Evolutionary conservation across 2,888 invertebrate species (phyloP).

Genomic region (Crossocerus cetratus): DNA sequence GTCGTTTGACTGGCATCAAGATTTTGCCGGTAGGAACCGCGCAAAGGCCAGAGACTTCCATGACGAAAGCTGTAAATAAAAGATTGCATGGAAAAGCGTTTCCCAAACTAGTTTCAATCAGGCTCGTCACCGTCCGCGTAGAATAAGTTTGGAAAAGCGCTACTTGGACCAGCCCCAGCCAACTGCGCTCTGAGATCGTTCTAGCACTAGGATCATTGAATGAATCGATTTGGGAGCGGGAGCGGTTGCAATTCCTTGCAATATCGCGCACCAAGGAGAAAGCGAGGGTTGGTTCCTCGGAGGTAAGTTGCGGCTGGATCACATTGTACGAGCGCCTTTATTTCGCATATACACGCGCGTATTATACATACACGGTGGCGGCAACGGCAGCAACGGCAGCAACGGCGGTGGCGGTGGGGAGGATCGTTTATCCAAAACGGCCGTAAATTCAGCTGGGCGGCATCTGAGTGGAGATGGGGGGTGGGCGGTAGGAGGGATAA

Average conservation of each 20-base stretch:
- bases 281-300: conserved; percentile 5
- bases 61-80: no score
- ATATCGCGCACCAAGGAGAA: conserved; percentile 11
- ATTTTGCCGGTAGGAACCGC: no score
- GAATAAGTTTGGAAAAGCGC: no score
- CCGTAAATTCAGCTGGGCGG: conserved; percentile 57
- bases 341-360: neutral
- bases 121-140: neutral
- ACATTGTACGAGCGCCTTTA: neutral
- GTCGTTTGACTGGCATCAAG: no score
- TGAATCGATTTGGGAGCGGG: no score
- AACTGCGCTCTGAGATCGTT: no score
- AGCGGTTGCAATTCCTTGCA: neutral
- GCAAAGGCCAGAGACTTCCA: no score
- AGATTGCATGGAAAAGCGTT: neutral
- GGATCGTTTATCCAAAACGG: conserved; percentile 68
- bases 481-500: conserved; percentile 17
- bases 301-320: conserved; percentile 19
- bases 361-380: conserved; percentile 32
- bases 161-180: no score
- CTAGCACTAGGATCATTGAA: no score
- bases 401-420: no score
- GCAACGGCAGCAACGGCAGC: no score
- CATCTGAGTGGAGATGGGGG: conserved; percentile 11
- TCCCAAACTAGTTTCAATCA: neutral